Evolutionary conservation across 2,888 invertebrate species (phyloP).

Genomic region (Troilus luridus): DNA sequence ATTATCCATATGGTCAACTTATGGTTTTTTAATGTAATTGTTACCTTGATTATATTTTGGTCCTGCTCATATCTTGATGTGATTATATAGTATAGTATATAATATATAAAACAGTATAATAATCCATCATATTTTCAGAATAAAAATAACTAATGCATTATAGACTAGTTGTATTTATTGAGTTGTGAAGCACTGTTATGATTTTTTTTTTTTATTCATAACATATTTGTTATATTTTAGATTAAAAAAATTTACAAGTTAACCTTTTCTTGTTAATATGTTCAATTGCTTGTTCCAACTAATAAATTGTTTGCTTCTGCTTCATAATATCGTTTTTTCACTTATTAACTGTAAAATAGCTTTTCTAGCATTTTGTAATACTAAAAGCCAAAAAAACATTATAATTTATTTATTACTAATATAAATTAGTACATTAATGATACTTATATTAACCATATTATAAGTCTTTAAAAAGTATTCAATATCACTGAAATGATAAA

Average conservation of each 20-base stretch:
- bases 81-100: background rate
- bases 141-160: no score
- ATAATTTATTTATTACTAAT: background rate
- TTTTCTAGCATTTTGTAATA: background rate
- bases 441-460: no score
- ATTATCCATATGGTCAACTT: no score
- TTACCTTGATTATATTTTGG: background rate
- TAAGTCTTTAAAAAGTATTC: background rate
- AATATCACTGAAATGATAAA: background rate
- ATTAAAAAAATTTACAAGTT: no score
- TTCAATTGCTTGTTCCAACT: background rate
- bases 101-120: no score
- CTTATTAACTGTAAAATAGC: background rate
- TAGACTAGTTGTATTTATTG: no score
- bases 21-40: background rate
- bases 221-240: no score
- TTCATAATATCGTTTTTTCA: background rate
- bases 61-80: background rate
- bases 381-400: background rate
- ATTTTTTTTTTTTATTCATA: no score
- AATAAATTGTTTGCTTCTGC: background rate
- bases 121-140: no score
- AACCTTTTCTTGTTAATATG: background rate
- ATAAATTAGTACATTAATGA: background rate
- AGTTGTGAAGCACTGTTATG: no score